phyloP scores from a whole-genome alignment of 2,113 vertebrate genomes.

The Cephalopholis sonnerati region DNA sequence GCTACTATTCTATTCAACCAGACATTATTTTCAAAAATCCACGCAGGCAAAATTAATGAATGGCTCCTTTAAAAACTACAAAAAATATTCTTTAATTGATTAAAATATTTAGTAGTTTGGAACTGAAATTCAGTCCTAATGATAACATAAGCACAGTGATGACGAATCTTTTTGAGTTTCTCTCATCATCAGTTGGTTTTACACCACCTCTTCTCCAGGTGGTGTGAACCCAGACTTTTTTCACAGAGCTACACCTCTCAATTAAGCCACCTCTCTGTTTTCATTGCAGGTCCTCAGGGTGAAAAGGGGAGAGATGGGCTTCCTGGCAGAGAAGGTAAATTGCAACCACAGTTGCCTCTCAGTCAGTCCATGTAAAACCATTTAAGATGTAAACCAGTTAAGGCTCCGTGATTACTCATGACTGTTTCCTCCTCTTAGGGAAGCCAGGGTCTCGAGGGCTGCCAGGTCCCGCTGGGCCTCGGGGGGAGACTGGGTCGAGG shows the following conservation, averaged over 20 bases:
- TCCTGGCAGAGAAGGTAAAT: slow-evolving; percentile 83
- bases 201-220: slow-evolving; percentile 18
- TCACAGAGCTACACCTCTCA: slow-evolving; percentile 18
- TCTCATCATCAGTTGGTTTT: slow-evolving; percentile 15
- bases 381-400: slow-evolving; percentile 45
- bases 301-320: slow-evolving; percentile 83
- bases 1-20: background rate
- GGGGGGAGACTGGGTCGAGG: slow-evolving; percentile 85
- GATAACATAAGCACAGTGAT: slow-evolving; percentile 5
- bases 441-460: slow-evolving; percentile 82
- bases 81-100: background rate
- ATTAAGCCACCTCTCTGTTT: slow-evolving; percentile 52
- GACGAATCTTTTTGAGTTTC: slow-evolving; percentile 2
- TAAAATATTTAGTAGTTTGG: slow-evolving; percentile 1
- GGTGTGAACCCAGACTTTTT: slow-evolving; percentile 11
- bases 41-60: slow-evolving; percentile 1
- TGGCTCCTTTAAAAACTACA: background rate
- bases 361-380: slow-evolving; percentile 23
- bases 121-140: background rate
- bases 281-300: slow-evolving; percentile 82
- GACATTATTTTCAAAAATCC: slow-evolving; percentile 1
- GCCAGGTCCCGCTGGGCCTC: slow-evolving; percentile 85
- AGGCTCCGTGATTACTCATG: slow-evolving; percentile 56
- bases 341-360: slow-evolving; percentile 39
- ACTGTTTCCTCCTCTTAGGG: slow-evolving; percentile 73